Conservation (phyloP, 2,797 vertebrate species). For the Mormyrops boulengeri region DNA sequence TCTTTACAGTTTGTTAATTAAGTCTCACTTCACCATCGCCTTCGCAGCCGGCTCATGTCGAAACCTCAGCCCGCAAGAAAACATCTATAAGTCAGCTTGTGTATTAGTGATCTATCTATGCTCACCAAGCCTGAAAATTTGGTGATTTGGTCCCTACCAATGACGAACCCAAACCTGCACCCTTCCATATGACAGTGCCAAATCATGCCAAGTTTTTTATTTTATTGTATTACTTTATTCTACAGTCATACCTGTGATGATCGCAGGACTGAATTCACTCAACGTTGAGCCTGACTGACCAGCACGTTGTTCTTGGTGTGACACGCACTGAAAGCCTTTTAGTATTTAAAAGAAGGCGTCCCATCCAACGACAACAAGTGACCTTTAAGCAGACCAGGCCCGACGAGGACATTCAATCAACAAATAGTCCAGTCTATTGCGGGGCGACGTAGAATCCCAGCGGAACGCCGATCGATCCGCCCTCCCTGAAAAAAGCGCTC, state of each 20-base stretch:
- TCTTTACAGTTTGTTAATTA: neutral
- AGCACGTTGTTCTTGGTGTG: neutral
- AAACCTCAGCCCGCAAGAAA: neutral
- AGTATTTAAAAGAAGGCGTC: slow-evolving; percentile 44
- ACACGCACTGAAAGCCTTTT: slow-evolving; percentile 9
- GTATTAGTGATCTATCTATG: neutral
- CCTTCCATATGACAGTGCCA: neutral
- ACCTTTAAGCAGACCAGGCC: slow-evolving; percentile 53
- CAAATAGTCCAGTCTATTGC: slow-evolving; percentile 52
- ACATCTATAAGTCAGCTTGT: neutral
- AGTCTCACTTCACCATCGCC: neutral
- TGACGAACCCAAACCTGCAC: neutral
- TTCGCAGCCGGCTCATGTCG: neutral
- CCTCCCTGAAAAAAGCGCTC: slow-evolving; percentile 25
- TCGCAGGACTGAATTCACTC: neutral
- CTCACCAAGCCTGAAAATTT: neutral
- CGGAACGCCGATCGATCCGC: slow-evolving; percentile 20
- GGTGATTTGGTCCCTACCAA: neutral
- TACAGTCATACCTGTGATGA: neutral
- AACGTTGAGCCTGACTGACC: neutral
- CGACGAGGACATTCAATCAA: slow-evolving; percentile 54
- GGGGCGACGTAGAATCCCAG: slow-evolving; percentile 32
- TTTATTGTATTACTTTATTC: neutral
- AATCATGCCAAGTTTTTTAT: neutral
- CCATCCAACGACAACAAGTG: slow-evolving; percentile 51